Percentiles rank a stretch among this genome's conserved stretches.
phyloP scores from a whole-genome alignment of 53 echinoderm and acorn worm genomes.

The Holothuria scabra region DNA sequence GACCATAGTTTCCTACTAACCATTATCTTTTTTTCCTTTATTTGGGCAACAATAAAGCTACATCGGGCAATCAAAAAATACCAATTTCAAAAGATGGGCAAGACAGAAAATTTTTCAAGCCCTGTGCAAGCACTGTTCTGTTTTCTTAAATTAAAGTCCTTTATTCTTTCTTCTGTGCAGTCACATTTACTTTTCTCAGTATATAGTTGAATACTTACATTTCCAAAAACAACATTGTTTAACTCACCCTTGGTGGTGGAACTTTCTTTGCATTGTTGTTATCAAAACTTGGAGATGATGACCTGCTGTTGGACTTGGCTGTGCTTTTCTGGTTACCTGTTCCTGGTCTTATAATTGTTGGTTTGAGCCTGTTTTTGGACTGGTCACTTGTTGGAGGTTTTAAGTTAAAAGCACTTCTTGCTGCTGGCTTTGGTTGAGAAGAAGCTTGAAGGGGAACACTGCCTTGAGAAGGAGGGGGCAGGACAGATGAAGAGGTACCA shows the following conservation, averaged over 20 bases:
- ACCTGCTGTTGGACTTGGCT: conserved; percentile 63
- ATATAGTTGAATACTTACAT: no score
- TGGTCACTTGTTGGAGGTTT: conserved; percentile 16
- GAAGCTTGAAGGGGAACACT: conserved; percentile 33
- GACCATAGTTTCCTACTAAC: no score
- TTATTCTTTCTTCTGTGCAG: no score
- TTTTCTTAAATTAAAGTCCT: no score
- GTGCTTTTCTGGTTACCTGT: conserved; percentile 49
- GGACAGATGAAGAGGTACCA: background rate
- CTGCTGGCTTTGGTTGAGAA: conserved; percentile 29
- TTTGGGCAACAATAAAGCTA: no score
- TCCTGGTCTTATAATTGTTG: conserved; percentile 77
- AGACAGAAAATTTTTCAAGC: no score
- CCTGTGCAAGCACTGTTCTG: no score
- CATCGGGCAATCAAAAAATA: no score
- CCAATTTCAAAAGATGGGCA: no score
- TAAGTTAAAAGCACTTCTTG: conserved; percentile 3
- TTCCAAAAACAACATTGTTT: background rate
- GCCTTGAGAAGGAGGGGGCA: conserved; percentile 31
- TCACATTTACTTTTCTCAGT: no score
- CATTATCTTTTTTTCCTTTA: no score
- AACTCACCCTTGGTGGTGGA: conserved; percentile 82
- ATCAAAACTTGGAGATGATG: conserved; percentile 49
- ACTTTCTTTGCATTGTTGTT: conserved; percentile 52
- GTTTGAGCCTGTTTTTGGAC: conserved; percentile 39